Base-by-base conservation (phyloP, 2,113 vertebrate genomes). In the Sisor rabdophorus region DNA sequence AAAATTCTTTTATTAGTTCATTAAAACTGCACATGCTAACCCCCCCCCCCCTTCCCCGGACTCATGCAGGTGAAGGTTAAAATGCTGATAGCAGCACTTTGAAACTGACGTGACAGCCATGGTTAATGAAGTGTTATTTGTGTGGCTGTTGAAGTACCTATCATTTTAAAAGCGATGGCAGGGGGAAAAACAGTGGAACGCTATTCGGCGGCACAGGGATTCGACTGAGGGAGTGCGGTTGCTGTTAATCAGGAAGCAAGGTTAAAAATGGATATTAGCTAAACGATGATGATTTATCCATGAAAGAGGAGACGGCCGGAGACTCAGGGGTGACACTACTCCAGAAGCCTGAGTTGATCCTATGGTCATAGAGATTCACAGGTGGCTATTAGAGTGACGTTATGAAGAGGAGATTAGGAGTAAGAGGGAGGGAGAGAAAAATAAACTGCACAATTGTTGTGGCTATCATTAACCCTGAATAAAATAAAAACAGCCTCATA, bases 281-380 rank as follows among this genome's bases (percentile, higher is more conserved):
- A 67, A 86, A 80, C 64, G 71, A 77, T 81, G 84, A 84, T 80
- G 84, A 74, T 87, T 84, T 81, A 77, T 87, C 80, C 78, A 80
- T 79, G 76, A 71, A 30, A 30, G 83, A 81, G 80, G 75, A 79
- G 30, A 52, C 61, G 77, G 77, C 73, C 81, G 71, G 63, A 81
- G 81, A 74, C 81, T 63, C 71, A 77, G 76, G 75, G 64, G 82
- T 80, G 76, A 82, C 87, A 88, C 85, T 84, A 86, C 89, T 90
- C 75, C 53, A 82, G 84, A 86, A 86, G 82, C 77, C 83, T 86
- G 82, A 90, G 90, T 88, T 85, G 89, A 89, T 91, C 88, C 82
- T 86, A 83, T 91, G 87, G 91, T 89, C 86, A 73, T 85, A 47
- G 86, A 74, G 84, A 84, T 88, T 89, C 87, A 87, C 89, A 90